Evolutionary conservation across 2,797 vertebrate species (phyloP).

Genomic region (Ptychadena robeensis): DNA sequence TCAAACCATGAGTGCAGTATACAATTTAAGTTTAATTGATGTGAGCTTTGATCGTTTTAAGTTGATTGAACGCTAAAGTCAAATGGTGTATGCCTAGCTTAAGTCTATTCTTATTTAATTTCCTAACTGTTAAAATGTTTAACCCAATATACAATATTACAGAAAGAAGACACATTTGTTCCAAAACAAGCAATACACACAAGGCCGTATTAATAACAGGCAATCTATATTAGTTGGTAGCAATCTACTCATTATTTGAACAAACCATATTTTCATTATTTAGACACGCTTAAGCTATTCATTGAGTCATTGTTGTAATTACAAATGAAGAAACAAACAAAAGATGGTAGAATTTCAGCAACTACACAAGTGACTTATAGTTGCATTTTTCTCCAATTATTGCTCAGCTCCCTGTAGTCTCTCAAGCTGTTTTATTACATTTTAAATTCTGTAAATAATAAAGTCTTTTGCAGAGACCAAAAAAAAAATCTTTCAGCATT

Average conservation of each 20-base stretch:
- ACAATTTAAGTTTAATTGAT: too few relatives aligned
- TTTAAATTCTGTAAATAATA: conserved; percentile 83
- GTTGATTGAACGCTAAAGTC: too few relatives aligned
- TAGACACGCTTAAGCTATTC: conserved; percentile 62
- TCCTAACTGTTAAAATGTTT: too few relatives aligned
- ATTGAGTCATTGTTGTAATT: conserved; percentile 65
- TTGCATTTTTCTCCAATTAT: conserved; percentile 72
- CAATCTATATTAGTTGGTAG: neutral
- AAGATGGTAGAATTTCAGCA: conserved; percentile 66
- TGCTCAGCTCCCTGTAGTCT: conserved; percentile 73
- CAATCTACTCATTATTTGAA: conserved; percentile 45
- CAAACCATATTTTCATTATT: conserved; percentile 64
- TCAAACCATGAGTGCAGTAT: too few relatives aligned
- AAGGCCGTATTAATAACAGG: neutral
- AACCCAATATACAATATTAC: neutral
- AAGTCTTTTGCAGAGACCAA: conserved; percentile 67
- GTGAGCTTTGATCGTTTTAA: too few relatives aligned
- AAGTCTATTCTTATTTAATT: too few relatives aligned
- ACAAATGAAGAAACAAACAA: conserved; percentile 69
- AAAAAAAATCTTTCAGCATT: conserved; percentile 66
- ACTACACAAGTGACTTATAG: conserved; percentile 70
- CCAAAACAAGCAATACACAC: neutral
- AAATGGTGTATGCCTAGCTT: too few relatives aligned
- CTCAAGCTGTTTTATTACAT: conserved; percentile 83
- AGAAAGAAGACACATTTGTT: neutral